Base-by-base conservation (phyloP, 2,888 invertebrate species). In the Meiosimyza decipiens region DNA sequence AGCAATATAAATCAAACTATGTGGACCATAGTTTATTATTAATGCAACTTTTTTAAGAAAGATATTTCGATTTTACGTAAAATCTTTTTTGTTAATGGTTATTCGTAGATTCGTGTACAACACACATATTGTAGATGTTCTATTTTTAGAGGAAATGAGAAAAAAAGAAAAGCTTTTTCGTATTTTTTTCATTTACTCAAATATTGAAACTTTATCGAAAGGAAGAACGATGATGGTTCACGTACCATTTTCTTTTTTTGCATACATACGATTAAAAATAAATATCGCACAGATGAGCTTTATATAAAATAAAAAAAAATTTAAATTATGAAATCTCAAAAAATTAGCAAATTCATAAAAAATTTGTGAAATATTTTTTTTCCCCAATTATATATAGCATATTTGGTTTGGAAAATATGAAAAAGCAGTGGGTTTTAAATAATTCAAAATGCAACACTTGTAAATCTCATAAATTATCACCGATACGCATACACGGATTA, bases 61-160 rank as follows among this genome's bases (percentile, higher is more conserved):
- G 54, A 54, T 12, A 54, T 54, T 54, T 54, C 16, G 54, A 16
- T 54, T 54, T 54, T 54, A 15, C 15, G 16, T 54, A 16, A 7
- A 15, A 54, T 16, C 16, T 54, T 54, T 18, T 55, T 55, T 22
- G 55, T 55, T 11, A 18, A 55, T 55, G 22, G 16, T 18, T 55
- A 54, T 40, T 7, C 28, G 49, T 52, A 68, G 54, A 51, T 40
- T 68, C 49, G 28, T 67, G 22, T 22, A 22, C 22, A 22, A 18
- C 57, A 59, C 49, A 69, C 12, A 33, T n/a, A 50, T 59, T 69
- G 6, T 59, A 49, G 51, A 49, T 70, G 73, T 63, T 77, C 78
- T 79, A 79, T 79, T 79, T 79, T 77, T 79, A 77, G 75, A 60
- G 62, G 57, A 59, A 71, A 74, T 75, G 75, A 76, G 74, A 78